A percentile compares a stretch with the other conserved stretches of the same genome.
These are phyloP conservation scores for Mustela nigripes DNA, from an alignment of 2,113 vertebrate genomes.

Conservation along the genomic window DNA sequence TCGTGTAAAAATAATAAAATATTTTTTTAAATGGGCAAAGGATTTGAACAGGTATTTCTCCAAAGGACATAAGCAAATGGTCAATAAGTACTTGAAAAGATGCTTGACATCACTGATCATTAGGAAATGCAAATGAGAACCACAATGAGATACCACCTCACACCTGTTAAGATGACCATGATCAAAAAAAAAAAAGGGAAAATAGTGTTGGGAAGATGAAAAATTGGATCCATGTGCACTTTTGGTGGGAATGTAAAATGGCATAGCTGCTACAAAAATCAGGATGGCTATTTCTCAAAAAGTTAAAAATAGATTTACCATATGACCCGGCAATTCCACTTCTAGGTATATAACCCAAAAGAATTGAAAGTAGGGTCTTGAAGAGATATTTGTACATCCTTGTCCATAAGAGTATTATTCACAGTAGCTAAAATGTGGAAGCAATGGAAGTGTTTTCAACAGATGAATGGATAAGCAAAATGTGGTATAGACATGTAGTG, in stretches of 20 bases:
- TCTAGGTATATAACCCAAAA: background rate
- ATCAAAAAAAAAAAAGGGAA: background rate
- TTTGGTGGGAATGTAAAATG: background rate
- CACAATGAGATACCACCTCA: background rate
- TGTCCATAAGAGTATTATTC: background rate
- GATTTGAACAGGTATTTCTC: background rate
- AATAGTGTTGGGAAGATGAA: background rate
- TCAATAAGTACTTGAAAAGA: background rate
- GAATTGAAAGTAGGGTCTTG: background rate
- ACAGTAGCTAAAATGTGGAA: constrained; percentile 16
- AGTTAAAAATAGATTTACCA: background rate
- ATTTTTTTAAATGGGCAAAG: background rate
- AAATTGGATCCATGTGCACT: background rate
- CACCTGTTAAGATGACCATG: background rate
- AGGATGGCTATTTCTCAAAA: background rate
- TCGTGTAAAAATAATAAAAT: background rate
- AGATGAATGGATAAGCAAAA: background rate
- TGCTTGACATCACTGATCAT: background rate
- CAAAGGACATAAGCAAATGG: background rate
- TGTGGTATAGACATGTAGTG: background rate
- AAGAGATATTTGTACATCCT: background rate
- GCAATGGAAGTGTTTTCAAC: background rate
- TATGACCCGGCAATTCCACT: background rate
- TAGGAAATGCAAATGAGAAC: constrained; percentile 2
- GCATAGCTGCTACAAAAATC: background rate